Conservation (phyloP, 2,797 vertebrate genomes). For the Myotis planiceps region DNA sequence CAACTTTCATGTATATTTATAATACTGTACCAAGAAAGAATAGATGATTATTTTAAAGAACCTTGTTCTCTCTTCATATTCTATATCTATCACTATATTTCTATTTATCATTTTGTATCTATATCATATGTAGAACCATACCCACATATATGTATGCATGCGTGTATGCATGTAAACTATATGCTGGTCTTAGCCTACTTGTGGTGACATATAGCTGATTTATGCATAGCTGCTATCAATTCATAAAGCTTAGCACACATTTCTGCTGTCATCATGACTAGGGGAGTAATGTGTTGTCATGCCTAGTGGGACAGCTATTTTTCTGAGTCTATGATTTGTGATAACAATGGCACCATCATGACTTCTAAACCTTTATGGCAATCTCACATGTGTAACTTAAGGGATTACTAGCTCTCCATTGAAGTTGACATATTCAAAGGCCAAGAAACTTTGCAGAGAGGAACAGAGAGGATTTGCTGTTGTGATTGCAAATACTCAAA, state of each 20-base stretch:
- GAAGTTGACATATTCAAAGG: background rate
- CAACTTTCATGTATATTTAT: background rate
- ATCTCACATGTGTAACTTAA: background rate
- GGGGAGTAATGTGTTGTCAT: too few species aligned
- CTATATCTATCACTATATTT: background rate
- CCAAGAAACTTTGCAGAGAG: background rate
- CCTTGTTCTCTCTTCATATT: accelerated
- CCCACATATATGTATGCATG: accelerated
- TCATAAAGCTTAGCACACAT: background rate
- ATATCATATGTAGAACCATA: accelerated
- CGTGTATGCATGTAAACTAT: background rate
- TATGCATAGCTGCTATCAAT: background rate
- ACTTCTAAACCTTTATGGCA: background rate
- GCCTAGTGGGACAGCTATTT: background rate
- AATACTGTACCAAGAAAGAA: background rate
- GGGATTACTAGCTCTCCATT: background rate
- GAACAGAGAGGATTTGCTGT: background rate
- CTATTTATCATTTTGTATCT: background rate
- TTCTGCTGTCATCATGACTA: background rate
- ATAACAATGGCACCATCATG: background rate
- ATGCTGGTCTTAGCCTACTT: background rate
- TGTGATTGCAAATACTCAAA: background rate
- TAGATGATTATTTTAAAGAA: background rate
- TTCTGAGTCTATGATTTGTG: background rate
- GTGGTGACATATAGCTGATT: background rate